Evolutionary conservation across 2,113 vertebrate species (phyloP).

Genomic region (Macquaria ambigua): DNA sequence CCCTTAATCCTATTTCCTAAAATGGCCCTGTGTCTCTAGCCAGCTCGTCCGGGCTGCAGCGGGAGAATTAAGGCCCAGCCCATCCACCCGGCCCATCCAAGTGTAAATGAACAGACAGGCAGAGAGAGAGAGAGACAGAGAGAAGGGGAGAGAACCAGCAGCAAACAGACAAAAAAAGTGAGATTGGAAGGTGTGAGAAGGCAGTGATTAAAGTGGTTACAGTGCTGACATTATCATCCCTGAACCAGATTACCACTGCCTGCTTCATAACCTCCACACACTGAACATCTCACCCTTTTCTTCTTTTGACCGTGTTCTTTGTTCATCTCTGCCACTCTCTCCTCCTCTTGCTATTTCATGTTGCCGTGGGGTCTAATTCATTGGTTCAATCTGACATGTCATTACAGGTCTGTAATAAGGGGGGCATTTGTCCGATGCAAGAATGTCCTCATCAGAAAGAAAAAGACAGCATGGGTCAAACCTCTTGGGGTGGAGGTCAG

Average conservation of each 20-base stretch:
- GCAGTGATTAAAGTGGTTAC: constrained; percentile 45
- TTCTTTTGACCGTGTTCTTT: constrained; percentile 1
- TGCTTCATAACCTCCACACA: constrained; percentile 6
- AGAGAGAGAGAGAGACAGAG: background rate
- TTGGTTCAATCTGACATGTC: constrained; percentile 13
- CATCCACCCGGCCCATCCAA: constrained; percentile 48
- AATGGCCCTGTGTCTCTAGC: constrained; percentile 64
- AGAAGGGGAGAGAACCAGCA: background rate
- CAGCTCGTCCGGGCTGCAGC: constrained; percentile 30
- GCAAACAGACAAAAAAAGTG: constrained; percentile 36
- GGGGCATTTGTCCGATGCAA: background rate
- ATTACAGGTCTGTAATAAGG: constrained; percentile 14
- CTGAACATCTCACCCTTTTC: background rate
- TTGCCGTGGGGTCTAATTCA: constrained; percentile 17
- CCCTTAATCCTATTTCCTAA: constrained; percentile 72
- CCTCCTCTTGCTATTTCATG: background rate
- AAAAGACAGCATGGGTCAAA: no score
- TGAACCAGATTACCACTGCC: constrained; percentile 40
- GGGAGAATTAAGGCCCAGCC: constrained; percentile 42
- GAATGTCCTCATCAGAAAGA: no score
- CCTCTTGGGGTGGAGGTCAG: background rate
- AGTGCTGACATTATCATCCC: constrained; percentile 40
- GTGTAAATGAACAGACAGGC: constrained; percentile 52
- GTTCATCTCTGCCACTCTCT: background rate
- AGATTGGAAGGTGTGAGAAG: constrained; percentile 26